A percentile compares a stretch with the other conserved stretches of the same genome.
Evolutionary conservation across 2,888 invertebrate genomes (phyloP).

Genomic region (Eupsilia transversa): DNA sequence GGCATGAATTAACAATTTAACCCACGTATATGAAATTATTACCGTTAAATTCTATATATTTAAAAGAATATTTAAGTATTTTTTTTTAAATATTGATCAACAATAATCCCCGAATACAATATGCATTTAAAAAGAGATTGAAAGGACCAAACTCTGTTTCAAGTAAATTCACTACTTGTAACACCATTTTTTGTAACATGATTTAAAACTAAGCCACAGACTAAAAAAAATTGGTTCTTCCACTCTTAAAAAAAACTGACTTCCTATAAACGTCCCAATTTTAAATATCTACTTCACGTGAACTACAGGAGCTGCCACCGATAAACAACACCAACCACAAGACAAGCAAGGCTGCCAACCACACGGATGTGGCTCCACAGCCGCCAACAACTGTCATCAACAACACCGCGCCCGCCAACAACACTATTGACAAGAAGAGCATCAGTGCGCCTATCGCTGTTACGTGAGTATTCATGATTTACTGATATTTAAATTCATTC

Average conservation of each 20-base stretch:
- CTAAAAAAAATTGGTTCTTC: constrained; percentile 20
- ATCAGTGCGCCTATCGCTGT: constrained; percentile 89
- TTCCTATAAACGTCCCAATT: constrained; percentile 6
- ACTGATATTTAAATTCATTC: background rate
- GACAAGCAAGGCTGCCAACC: constrained; percentile 75
- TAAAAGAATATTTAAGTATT: constrained; percentile 54
- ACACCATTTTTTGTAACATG: background rate
- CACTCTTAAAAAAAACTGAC: constrained; percentile 16
- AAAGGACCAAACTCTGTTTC: constrained; percentile 36
- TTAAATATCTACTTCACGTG: constrained; percentile 16
- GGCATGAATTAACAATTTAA: constrained; percentile 80
- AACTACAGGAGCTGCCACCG: constrained; percentile 86
- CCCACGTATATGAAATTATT: constrained; percentile 64
- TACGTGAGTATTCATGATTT: constrained; percentile 78
- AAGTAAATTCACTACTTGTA: background rate
- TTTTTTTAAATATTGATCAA: constrained; percentile 49
- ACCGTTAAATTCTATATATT: constrained; percentile 53
- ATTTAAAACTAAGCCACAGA: background rate
- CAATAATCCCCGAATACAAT: constrained; percentile 56
- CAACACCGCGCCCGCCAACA: constrained; percentile 80
- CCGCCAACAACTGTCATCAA: constrained; percentile 70
- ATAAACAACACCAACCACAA: constrained; percentile 84
- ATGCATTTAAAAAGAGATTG: constrained; percentile 20
- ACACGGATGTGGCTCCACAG: constrained; percentile 73
- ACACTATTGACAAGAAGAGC: constrained; percentile 87